Evolutionary conservation across 2,888 invertebrate species (phyloP).

Genomic region (Opisthograptis luteolata): DNA sequence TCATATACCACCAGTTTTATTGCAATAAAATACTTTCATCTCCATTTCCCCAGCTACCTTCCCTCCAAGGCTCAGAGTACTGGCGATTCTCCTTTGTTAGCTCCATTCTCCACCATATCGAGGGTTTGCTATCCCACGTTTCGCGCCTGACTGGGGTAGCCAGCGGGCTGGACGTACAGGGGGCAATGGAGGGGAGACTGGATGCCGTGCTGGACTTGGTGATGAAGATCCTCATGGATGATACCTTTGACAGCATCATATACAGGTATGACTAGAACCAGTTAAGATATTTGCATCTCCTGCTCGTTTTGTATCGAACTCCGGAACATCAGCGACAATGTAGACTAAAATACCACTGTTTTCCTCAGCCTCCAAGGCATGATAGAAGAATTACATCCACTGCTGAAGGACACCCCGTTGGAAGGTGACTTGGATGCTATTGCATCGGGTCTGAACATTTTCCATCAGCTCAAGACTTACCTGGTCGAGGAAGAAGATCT

Average conservation of each 20-base stretch:
- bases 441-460: slow-evolving; percentile 61
- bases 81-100: slow-evolving; percentile 78
- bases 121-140: slow-evolving; percentile 62
- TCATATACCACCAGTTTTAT: not conserved
- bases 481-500: slow-evolving; percentile 69
- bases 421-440: slow-evolving; percentile 69
- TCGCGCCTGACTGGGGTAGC: slow-evolving; percentile 73
- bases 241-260: slow-evolving; percentile 69
- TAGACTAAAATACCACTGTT: not conserved
- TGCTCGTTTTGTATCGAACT: too few species aligned
- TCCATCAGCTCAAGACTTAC: slow-evolving; percentile 75
- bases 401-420: slow-evolving; percentile 60
- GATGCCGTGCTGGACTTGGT: slow-evolving; percentile 70
- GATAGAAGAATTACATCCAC: slow-evolving; percentile 68
- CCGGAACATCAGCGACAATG: too few species aligned
- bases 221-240: slow-evolving; percentile 72
- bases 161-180: slow-evolving; percentile 67
- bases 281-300: too few species aligned
- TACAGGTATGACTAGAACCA: too few species aligned
- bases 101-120: slow-evolving; percentile 66
- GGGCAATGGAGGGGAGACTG: slow-evolving; percentile 55
- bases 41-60: slow-evolving; percentile 53
- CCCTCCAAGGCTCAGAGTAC: slow-evolving; percentile 70
- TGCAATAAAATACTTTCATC: not conserved
- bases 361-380: slow-evolving; percentile 72